Evolutionary conservation across 2,113 vertebrate genomes (phyloP).

Genomic region (Tympanuchus pallidicinctus): DNA sequence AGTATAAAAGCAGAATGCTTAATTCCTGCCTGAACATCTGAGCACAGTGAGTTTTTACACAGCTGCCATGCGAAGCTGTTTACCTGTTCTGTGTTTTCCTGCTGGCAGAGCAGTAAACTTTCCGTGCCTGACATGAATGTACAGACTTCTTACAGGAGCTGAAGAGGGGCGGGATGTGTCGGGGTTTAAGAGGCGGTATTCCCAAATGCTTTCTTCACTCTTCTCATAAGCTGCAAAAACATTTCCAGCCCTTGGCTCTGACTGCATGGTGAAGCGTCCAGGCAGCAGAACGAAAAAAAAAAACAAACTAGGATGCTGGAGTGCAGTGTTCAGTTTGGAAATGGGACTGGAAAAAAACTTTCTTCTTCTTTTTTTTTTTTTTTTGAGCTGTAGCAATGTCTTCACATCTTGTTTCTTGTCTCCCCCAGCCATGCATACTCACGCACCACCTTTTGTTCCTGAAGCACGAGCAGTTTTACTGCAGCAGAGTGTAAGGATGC

Average conservation of each 20-base stretch:
- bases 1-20: conserved; percentile 28
- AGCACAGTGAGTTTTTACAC: conserved; percentile 1
- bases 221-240: conserved; percentile 23
- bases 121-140: background rate
- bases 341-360: background rate
- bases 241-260: conserved; percentile 27
- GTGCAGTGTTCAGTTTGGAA: background rate
- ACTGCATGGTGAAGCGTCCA: background rate
- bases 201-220: conserved; percentile 17
- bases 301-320: background rate
- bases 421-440: rapidly evolving
- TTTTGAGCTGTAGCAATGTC: background rate
- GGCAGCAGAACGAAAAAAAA: background rate
- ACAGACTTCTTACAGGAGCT: background rate
- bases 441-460: rapidly evolving
- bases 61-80: background rate
- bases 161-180: background rate
- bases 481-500: background rate
- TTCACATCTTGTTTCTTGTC: background rate
- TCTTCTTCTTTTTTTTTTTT: background rate
- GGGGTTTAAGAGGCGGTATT: conserved; percentile 29
- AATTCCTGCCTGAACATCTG: conserved; percentile 15
- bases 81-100: conserved; percentile 44
- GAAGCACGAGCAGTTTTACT: background rate
- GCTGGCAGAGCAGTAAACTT: conserved; percentile 2